A percentile compares a stretch with the other conserved stretches of the same genome.
These are phyloP conservation scores for Trinectes maculatus DNA, from an alignment of 2,113 vertebrate species.

Conservation along the genomic window DNA sequence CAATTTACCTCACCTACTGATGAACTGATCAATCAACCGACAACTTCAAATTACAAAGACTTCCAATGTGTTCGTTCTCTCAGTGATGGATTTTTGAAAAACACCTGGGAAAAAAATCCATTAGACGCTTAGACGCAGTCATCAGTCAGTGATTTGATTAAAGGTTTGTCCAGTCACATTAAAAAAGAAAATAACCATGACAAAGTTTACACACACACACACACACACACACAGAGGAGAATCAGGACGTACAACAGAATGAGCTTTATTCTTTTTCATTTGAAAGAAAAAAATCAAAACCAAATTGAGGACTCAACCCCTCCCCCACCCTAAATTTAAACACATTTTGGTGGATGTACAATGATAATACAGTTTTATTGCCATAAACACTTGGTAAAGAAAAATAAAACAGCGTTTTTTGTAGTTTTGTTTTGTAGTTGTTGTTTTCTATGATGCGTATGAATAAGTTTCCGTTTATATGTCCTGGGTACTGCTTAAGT, in stretches of 20 bases:
- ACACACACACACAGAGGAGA: not conserved
- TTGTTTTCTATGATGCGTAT: constrained; percentile 66
- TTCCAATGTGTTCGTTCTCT: no score
- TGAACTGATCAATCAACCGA: no score
- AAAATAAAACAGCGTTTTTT: constrained; percentile 70
- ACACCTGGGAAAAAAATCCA: no score
- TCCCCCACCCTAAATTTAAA: constrained; percentile 52
- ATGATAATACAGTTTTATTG: constrained; percentile 81
- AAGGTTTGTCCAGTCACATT: no score
- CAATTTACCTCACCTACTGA: no score
- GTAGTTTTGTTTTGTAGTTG: constrained; percentile 30
- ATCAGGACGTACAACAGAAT: constrained; percentile 3
- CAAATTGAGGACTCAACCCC: not conserved
- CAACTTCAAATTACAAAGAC: no score
- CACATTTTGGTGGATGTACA: constrained; percentile 67
- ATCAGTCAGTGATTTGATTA: no score
- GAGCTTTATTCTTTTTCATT: constrained; percentile 32
- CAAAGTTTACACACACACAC: not conserved
- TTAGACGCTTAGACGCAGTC: no score
- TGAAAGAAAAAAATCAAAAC: not conserved
- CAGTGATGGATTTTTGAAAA: no score
- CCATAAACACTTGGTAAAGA: constrained; percentile 79
- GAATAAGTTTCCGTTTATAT: constrained; percentile 51
- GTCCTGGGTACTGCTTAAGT: constrained; percentile 37
- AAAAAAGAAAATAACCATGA: no score